A percentile compares a stretch with the other conserved stretches of the same genome.
These are phyloP conservation scores for Lithophane semibrunnea DNA, from an alignment of 2,888 invertebrate genomes.

Conservation along the genomic window DNA sequence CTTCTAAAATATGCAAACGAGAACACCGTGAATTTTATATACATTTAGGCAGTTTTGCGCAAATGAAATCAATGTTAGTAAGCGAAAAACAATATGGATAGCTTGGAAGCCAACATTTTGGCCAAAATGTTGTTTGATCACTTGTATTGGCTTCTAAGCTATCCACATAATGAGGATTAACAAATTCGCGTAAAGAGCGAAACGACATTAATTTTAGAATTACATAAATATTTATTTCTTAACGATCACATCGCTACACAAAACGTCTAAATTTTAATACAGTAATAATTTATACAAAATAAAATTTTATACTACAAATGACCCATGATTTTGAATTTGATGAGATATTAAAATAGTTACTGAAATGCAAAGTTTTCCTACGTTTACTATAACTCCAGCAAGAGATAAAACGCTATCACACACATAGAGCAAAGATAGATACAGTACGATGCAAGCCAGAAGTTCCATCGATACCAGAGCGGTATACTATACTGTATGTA, in stretches of 20 bases:
- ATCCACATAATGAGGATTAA: slow-evolving; percentile 28
- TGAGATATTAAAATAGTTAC: slow-evolving; percentile 28
- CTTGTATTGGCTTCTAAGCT: neutral
- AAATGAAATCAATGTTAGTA: slow-evolving; percentile 47
- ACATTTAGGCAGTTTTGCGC: slow-evolving; percentile 53
- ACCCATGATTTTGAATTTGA: slow-evolving; percentile 39
- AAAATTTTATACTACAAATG: slow-evolving; percentile 10
- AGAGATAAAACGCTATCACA: slow-evolving; percentile 33
- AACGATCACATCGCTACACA: slow-evolving; percentile 45
- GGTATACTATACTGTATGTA: neutral
- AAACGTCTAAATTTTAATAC: slow-evolving; percentile 29
- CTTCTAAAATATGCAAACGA: slow-evolving; percentile 46
- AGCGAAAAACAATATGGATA: slow-evolving; percentile 50
- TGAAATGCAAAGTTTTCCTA: slow-evolving; percentile 62
- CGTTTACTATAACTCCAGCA: slow-evolving; percentile 41
- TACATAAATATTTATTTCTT: slow-evolving; percentile 34
- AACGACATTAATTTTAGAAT: slow-evolving; percentile 50
- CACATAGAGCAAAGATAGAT: slow-evolving; percentile 17
- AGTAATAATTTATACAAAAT: slow-evolving; percentile 41
- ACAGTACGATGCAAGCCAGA: slow-evolving; percentile 8
- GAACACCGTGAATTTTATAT: slow-evolving; percentile 55
- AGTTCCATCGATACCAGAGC: neutral
- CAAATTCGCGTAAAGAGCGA: slow-evolving; percentile 43
- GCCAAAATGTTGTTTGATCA: neutral
- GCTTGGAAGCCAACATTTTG: neutral